Evolutionary conservation across 2,888 invertebrate genomes (phyloP).

Genomic region (Yponomeuta plumbellus): DNA sequence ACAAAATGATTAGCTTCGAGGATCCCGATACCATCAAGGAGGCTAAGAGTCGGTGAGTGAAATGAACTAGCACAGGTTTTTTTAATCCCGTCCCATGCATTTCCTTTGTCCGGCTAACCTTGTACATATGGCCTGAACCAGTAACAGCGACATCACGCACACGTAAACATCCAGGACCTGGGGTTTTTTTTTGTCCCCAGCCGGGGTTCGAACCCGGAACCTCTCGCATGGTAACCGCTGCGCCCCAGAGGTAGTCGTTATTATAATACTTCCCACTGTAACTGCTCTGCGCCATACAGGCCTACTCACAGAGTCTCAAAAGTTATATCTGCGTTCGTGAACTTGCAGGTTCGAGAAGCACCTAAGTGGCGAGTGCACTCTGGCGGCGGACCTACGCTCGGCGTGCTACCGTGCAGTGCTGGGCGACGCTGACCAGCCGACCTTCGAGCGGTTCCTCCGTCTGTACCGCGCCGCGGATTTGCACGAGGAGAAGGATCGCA

Average conservation of each 20-base stretch:
- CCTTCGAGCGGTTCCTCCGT: conserved; percentile 86
- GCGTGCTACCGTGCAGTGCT: conserved; percentile 92
- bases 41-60: conserved; percentile 79
- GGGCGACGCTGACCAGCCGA: conserved; percentile 80
- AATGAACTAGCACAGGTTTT: neutral
- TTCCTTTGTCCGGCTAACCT: too few species aligned
- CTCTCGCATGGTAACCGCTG: too few species aligned
- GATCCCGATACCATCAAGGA: conserved; percentile 86
- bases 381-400: conserved; percentile 91
- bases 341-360: conserved; percentile 79
- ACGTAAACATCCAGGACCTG: too few species aligned
- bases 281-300: too few species aligned
- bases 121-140: too few species aligned
- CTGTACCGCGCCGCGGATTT: conserved; percentile 90
- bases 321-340: neutral
- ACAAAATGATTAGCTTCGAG: conserved; percentile 87
- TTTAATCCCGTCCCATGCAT: neutral
- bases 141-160: too few species aligned
- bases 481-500: conserved; percentile 95
- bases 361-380: conserved; percentile 70
- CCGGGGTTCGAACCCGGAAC: too few species aligned
- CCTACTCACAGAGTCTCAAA: too few species aligned
- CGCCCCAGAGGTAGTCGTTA: too few species aligned
- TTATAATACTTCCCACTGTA: too few species aligned
- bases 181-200: too few species aligned